A percentile compares a stretch with the other conserved stretches of the same genome.
Evolutionary conservation across 2,113 vertebrate genomes (phyloP).

Genomic region (Phyllostomus discolor): DNA sequence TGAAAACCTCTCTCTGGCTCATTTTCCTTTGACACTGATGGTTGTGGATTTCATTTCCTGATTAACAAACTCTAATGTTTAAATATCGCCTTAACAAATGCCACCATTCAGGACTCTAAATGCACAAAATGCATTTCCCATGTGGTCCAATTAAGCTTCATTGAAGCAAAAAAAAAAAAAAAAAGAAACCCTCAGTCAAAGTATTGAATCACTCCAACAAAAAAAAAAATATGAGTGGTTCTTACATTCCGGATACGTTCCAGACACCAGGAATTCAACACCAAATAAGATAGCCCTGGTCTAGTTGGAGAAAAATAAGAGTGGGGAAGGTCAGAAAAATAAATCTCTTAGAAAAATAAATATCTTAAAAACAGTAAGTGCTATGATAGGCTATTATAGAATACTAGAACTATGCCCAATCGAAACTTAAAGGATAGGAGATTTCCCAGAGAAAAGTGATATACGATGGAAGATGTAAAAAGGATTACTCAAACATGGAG

Average conservation of each 20-base stretch:
- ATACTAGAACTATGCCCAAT: neutral
- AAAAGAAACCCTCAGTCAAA: neutral
- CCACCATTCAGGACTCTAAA: neutral
- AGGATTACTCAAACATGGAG: neutral
- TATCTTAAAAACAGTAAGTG: neutral
- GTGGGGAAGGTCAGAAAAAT: neutral
- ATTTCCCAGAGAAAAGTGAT: neutral
- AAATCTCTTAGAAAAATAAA: neutral
- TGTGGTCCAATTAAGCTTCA: neutral
- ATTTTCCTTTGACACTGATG: neutral
- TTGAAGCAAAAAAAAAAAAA: neutral
- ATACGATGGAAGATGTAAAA: neutral
- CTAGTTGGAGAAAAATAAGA: neutral
- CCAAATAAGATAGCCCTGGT: neutral
- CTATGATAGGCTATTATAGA: neutral
- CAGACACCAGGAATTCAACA: neutral
- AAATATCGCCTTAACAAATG: neutral
- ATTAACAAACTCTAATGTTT: neutral
- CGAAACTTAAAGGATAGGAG: neutral
- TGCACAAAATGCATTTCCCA: neutral
- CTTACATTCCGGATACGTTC: neutral
- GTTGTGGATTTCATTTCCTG: neutral
- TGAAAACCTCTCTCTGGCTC: neutral
- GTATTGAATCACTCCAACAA: neutral
- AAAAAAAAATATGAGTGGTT: neutral